Evolutionary conservation across 2,888 invertebrate genomes (phyloP).

Genomic region (Cantharis flavilabris): DNA sequence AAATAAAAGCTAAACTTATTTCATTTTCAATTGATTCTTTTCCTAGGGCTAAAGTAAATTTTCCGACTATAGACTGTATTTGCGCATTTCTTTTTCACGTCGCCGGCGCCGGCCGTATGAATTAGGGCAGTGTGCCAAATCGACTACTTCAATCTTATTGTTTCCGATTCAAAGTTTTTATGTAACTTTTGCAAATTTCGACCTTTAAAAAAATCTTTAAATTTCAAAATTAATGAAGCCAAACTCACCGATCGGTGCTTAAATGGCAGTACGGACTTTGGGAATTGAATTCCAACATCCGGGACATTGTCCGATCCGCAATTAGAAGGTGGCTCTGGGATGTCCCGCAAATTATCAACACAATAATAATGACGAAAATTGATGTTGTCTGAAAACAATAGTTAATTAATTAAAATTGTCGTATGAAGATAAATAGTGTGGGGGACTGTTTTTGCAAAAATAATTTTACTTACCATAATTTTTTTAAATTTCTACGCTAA

Average conservation of each 20-base stretch:
- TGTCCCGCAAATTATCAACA: slow-evolving; percentile 9
- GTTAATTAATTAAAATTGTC: not conserved
- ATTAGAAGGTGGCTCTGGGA: slow-evolving; percentile 58
- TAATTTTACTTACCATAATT: not conserved
- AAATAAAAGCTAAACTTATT: too few species aligned
- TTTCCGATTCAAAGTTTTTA: too few species aligned
- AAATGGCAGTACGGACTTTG: slow-evolving; percentile 64
- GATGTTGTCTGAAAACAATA: not conserved
- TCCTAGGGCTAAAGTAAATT: too few species aligned
- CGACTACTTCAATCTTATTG: too few species aligned
- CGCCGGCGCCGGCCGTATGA: too few species aligned
- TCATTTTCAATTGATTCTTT: too few species aligned
- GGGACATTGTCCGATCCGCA: slow-evolving; percentile 65
- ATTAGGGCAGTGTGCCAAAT: too few species aligned
- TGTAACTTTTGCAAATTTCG: too few species aligned
- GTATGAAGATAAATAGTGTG: not conserved
- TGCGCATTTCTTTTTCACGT: too few species aligned
- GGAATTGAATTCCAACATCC: slow-evolving; percentile 66
- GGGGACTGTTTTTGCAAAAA: not conserved
- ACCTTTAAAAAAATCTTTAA: too few species aligned
- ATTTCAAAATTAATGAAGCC: not conserved
- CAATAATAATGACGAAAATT: not conserved
- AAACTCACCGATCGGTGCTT: slow-evolving; percentile 61
- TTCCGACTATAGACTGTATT: too few species aligned
- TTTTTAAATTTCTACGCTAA: not conserved